Conservation (phyloP, 2,113 vertebrate species). For the cattle (Bos taurus) region DNA sequence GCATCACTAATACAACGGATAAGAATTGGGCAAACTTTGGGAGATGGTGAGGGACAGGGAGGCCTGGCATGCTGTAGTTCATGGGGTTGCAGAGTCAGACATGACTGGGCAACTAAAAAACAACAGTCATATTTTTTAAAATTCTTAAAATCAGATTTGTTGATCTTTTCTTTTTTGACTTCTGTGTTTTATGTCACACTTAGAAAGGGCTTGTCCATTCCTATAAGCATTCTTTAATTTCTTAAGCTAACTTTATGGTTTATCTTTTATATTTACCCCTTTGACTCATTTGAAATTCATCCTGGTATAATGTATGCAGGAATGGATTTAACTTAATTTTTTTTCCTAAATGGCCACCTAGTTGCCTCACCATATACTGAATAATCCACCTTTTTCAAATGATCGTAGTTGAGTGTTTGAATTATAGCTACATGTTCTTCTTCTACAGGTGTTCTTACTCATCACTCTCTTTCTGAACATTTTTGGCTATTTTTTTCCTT, state of each 20-base stretch:
- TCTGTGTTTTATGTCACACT: not conserved
- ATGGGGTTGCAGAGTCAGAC: not conserved
- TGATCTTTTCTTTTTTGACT: not conserved
- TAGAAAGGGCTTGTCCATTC: not conserved
- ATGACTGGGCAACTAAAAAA: fast-evolving
- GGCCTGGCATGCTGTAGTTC: not conserved
- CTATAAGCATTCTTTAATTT: not conserved
- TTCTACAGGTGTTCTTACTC: not conserved
- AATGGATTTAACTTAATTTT: not conserved
- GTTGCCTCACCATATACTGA: not conserved
- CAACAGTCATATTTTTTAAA: not conserved
- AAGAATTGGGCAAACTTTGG: not conserved
- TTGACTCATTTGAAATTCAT: slow-evolving; percentile 1
- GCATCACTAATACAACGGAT: not conserved
- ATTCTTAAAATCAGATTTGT: not conserved
- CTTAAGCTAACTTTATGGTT: not conserved
- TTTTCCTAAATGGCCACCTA: not conserved
- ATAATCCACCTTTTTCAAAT: not conserved
- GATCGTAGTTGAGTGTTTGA: not conserved
- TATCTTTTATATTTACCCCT: not conserved
- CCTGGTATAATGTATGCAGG: not conserved
- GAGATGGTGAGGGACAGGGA: not conserved
- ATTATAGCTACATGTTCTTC: not conserved
- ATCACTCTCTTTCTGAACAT: not conserved
- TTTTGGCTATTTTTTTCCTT: not conserved